phyloP scores from a whole-genome alignment of 2,797 vertebrate species.

The Lerista edwardsae region DNA sequence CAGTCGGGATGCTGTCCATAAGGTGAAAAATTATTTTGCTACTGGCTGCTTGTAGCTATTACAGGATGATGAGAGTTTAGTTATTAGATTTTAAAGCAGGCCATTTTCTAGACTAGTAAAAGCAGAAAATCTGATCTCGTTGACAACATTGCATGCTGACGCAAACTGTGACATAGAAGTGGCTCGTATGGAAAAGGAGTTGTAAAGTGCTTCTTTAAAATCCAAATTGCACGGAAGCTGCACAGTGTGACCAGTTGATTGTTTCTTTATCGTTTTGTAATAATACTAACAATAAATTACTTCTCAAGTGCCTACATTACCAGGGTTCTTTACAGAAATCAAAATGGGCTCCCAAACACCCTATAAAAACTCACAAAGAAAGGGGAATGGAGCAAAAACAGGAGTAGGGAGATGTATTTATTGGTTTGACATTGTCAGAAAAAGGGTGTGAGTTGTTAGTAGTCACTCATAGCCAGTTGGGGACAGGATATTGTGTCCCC shows the following conservation, averaged over 20 bases:
- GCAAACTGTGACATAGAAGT: neutral
- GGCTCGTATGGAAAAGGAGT: neutral
- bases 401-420: no score
- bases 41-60: neutral
- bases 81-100: neutral
- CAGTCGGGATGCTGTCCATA: no score
- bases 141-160: neutral
- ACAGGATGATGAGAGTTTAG: neutral
- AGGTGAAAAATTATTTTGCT: neutral
- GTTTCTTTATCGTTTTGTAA: no score
- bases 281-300: no score
- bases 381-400: no score
- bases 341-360: no score
- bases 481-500: neutral
- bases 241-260: neutral
- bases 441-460: neutral
- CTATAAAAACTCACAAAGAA: no score
- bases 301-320: no score
- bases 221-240: neutral
- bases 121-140: neutral
- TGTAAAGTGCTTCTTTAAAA: neutral
- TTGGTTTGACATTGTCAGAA: neutral
- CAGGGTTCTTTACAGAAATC: no score
- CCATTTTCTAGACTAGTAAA: neutral
- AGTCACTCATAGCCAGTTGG: neutral